Conservation (phyloP, 1,140 invertebrate genomes). For the Saxidomus purpurata region DNA sequence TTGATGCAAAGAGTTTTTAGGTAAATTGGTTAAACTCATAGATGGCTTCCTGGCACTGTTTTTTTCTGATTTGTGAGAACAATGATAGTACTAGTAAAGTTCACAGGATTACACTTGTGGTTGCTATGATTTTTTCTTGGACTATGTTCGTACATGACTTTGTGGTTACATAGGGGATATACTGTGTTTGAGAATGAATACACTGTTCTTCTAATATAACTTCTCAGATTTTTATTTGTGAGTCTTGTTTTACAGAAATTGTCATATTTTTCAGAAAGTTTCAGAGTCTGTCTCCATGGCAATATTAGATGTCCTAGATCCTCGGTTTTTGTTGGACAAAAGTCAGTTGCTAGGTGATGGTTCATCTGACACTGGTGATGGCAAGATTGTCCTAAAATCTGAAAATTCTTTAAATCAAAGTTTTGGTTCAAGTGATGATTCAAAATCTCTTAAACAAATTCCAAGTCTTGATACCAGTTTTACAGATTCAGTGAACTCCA, state of each 20-base stretch:
- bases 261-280: slow-evolving; percentile 47
- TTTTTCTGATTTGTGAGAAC: too few species aligned
- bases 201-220: too few species aligned
- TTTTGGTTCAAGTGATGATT: slow-evolving; percentile 43
- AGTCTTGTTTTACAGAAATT: not conserved
- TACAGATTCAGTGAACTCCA: slow-evolving; percentile 29
- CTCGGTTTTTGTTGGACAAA: not conserved
- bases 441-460: slow-evolving; percentile 19
- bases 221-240: too few species aligned
- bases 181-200: too few species aligned
- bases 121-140: too few species aligned
- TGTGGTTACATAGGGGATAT: too few species aligned
- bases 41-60: too few species aligned
- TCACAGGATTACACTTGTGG: too few species aligned
- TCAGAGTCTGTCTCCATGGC: slow-evolving; percentile 44
- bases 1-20: too few species aligned
- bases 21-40: too few species aligned
- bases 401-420: slow-evolving; percentile 51
- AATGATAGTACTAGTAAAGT: too few species aligned
- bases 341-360: slow-evolving; percentile 30
- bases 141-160: too few species aligned
- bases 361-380: slow-evolving; percentile 27
- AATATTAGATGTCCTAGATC: slow-evolving; percentile 38
- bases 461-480: slow-evolving; percentile 19
- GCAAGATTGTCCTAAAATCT: not conserved